A percentile compares a stretch with the other conserved stretches of the same genome.
These are phyloP conservation scores for Sebastes taczanowskii DNA, from an alignment of 2,797 vertebrate species.

Conservation along the genomic window DNA sequence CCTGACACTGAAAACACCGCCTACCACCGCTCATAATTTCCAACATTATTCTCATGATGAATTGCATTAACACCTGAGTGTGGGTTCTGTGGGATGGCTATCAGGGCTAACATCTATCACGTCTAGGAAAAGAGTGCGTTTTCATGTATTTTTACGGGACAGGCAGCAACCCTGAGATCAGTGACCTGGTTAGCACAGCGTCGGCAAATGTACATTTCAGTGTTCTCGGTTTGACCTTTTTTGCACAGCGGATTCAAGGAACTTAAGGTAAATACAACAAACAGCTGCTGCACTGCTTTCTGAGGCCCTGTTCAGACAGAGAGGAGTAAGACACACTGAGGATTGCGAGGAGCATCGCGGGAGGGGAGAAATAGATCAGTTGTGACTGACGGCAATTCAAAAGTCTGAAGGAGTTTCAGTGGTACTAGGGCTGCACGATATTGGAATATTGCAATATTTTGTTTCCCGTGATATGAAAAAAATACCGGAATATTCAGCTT, in stretches of 20 bases:
- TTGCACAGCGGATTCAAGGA: not conserved
- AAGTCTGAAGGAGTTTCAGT: not conserved
- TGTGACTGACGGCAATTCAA: not conserved
- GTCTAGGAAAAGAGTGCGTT: not conserved
- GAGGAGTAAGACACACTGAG: not conserved
- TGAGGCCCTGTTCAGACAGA: not conserved
- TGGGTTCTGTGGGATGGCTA: not conserved
- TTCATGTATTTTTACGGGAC: not conserved
- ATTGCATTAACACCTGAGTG: not conserved
- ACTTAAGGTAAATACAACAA: not conserved
- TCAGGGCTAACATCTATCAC: not conserved
- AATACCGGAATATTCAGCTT: not conserved
- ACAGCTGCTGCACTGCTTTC: not conserved
- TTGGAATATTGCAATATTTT: not conserved
- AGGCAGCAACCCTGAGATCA: constrained; percentile 6
- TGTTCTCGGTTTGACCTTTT: not conserved
- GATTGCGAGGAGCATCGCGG: not conserved
- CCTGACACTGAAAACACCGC: not conserved
- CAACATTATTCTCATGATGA: not conserved
- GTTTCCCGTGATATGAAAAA: not conserved
- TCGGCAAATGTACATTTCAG: not conserved
- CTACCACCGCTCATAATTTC: not conserved
- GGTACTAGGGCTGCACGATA: not conserved
- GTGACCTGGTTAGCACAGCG: not conserved
- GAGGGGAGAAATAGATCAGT: not conserved